Percentiles rank a stretch among this genome's conserved stretches.
Conservation (phyloP, 1,140 invertebrate genomes). For the Ceratina australensis region DNA sequence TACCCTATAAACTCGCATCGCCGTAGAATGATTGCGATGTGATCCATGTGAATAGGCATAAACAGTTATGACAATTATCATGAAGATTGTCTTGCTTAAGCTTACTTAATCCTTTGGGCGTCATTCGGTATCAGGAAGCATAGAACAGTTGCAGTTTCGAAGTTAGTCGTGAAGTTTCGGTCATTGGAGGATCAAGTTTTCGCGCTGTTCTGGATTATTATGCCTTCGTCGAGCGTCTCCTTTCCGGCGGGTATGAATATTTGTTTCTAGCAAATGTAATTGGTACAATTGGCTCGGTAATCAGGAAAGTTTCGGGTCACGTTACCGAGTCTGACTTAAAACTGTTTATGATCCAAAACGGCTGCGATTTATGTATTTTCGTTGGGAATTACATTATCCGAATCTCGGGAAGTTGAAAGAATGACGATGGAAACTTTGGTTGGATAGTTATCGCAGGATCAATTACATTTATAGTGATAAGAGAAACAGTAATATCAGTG, state of each 20-base stretch:
- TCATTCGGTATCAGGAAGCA: conserved; percentile 6
- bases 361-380: neutral
- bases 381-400: neutral
- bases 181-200: conserved; percentile 39
- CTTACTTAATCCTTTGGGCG: conserved; percentile 16
- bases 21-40: neutral
- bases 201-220: conserved; percentile 14
- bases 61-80: conserved; percentile 10
- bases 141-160: conserved; percentile 1
- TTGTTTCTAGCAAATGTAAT: conserved; percentile 6
- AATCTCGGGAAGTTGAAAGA: neutral
- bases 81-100: neutral
- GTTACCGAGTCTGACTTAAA: neutral
- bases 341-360: neutral
- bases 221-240: neutral
- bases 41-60: neutral
- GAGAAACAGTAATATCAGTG: neutral
- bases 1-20: neutral
- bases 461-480: neutral
- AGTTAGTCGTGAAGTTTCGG: conserved; percentile 27
- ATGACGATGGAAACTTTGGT: no score
- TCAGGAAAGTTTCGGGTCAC: neutral
- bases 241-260: neutral
- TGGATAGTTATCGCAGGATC: no score
- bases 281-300: neutral